Evolutionary conservation across 2,113 vertebrate species (phyloP), one percentile per base, ranked within the genome.

Genomic region (Ptilonorhynchus violaceus): DNA sequence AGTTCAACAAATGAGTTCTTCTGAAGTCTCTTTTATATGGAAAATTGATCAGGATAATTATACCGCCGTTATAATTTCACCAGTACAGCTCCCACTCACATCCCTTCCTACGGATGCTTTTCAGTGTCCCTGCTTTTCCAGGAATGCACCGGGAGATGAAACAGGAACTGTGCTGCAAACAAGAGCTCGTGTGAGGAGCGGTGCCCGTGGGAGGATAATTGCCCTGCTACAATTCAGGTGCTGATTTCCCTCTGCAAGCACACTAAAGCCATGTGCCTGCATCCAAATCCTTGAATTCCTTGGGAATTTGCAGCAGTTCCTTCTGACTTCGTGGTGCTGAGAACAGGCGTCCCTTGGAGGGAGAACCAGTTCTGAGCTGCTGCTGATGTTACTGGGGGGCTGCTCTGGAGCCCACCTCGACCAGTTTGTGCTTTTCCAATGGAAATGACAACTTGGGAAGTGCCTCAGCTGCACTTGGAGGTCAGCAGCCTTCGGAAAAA

Each of bases 11-110:
- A 94, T 90, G 83, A 93, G 80, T 68, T 91, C 76, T 96, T 96
- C 94, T 95, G 85, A 95, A 95, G 92, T 91, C 88, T 93, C 79
- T 93, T 95, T 88, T 88, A 74, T 94, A 86, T 88, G 88, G 92
- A 95, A 95, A 94, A 96, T 92, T 94, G 91, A 96, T 94, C 95
- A 86, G 83, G 88, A 66, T 95, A 94, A 95, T 96, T 93, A 93
- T 13, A 66, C 63, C 68, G 67, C 56, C 0, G 1, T 56, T 91
- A 66, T 35, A 69, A 92, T 93, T 94, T 94, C 52, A 83, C 82
- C 90, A 88, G 90, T 79, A 60, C 70, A 24, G 24, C 70, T 94
- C 94, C 92, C 85, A 93, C 91, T 88, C 91, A 91, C 6, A 3
- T 74, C 76, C 50, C 67, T 85, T 94, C 85, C 82, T 58, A 79